Conservation (phyloP, 1,140 invertebrate species). For the Achatina immaculata region DNA sequence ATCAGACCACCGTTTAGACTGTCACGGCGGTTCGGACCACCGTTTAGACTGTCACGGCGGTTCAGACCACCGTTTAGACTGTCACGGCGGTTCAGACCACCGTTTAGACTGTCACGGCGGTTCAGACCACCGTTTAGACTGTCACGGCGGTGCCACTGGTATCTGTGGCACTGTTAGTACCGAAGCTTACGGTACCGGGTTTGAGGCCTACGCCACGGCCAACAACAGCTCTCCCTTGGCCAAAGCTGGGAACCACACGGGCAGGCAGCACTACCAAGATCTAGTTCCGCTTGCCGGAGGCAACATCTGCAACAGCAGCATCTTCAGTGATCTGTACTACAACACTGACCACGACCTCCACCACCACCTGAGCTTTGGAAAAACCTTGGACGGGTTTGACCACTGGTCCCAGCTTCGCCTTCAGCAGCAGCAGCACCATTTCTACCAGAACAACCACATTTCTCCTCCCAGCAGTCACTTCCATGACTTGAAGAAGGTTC, state of each 20-base stretch:
- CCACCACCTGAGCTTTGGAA: not conserved
- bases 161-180: not conserved
- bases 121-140: not conserved
- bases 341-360: not conserved
- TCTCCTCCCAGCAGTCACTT: not conserved
- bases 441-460: not conserved
- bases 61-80: not conserved
- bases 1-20: not conserved
- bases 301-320: not conserved
- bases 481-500: not conserved
- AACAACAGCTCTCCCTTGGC: not conserved
- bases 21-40: not conserved
- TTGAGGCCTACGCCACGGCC: not conserved
- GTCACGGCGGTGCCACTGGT: not conserved
- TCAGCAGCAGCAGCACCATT: not conserved
- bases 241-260: not conserved
- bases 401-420: not conserved
- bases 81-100: not conserved
- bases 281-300: not conserved
- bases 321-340: slow-evolving; percentile 1
- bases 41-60: no score
- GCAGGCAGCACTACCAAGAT: not conserved
- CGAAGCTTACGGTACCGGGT: not conserved
- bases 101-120: not conserved
- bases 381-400: not conserved